Percentiles rank a stretch among this genome's conserved stretches.
Conservation (phyloP, 2,113 vertebrate genomes). For the Prunella himalayana region DNA sequence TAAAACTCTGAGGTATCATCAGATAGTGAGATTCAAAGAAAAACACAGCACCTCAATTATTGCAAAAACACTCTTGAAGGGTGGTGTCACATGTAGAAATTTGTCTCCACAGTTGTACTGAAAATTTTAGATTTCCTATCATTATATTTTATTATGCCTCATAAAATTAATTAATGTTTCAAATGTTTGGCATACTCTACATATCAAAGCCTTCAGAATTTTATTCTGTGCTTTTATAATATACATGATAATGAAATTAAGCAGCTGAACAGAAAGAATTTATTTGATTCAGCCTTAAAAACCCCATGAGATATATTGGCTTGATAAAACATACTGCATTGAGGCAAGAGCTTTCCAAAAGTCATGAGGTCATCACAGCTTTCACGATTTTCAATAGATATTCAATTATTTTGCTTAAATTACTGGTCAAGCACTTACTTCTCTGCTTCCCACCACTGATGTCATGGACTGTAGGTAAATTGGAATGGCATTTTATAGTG, state of each 20-base stretch:
- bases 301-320: background rate
- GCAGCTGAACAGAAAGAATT: conserved; percentile 3
- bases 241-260: conserved; percentile 44
- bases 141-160: conserved; percentile 54
- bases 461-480: background rate
- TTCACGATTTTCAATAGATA: background rate
- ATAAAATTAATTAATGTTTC: conserved; percentile 67
- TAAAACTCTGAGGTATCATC: conserved; percentile 63
- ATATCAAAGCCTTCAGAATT: conserved; percentile 26
- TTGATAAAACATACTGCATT: background rate
- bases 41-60: conserved; percentile 66
- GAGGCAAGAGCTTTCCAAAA: background rate
- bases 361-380: background rate
- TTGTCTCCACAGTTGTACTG: conserved; percentile 11
- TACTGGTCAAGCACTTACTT: background rate
- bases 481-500: background rate
- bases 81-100: conserved; percentile 42
- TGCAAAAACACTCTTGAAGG: conserved; percentile 49
- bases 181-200: conserved; percentile 36
- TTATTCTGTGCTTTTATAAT: conserved; percentile 2
- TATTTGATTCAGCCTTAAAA: background rate
- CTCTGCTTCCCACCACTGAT: background rate
- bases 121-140: conserved; percentile 44
- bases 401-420: background rate
- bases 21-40: conserved; percentile 70